Percentiles rank a stretch among this genome's conserved stretches.
Evolutionary conservation across 2,113 vertebrate species (phyloP).

Genomic region (Phalacrocorax aristotelis): DNA sequence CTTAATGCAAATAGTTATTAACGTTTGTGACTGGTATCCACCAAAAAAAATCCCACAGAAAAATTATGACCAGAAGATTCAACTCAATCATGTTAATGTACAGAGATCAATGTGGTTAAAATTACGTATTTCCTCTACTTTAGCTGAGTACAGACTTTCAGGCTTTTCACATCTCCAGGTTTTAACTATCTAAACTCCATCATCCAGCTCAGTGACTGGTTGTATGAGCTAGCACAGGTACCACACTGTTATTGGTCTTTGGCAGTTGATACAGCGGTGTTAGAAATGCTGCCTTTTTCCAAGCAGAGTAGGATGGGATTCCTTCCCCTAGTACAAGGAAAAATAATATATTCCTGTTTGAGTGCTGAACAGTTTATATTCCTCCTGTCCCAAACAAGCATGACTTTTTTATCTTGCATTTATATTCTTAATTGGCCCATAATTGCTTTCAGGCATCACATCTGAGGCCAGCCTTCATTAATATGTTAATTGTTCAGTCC

Average conservation of each 20-base stretch:
- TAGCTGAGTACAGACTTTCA: neutral
- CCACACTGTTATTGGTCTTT: neutral
- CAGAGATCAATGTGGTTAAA: neutral
- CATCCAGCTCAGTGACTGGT: rapidly evolving
- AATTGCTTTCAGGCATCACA: slow-evolving; percentile 54
- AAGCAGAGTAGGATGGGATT: neutral
- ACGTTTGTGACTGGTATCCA: neutral
- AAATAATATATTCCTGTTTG: neutral
- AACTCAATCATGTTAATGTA: neutral
- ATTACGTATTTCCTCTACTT: neutral
- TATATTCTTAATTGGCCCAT: slow-evolving; percentile 57
- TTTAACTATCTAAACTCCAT: neutral
- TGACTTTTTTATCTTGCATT: slow-evolving; percentile 16
- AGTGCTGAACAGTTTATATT: neutral
- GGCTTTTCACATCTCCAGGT: neutral
- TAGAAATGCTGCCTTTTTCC: neutral
- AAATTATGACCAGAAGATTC: neutral
- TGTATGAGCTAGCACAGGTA: neutral
- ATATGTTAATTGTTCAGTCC: slow-evolving; percentile 64
- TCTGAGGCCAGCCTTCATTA: slow-evolving; percentile 65
- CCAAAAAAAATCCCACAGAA: neutral
- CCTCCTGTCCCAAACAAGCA: neutral
- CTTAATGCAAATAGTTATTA: neutral
- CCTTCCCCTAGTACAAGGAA: neutral
- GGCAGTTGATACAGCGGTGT: rapidly evolving